Conservation (phyloP, 2,113 vertebrate species). For the Canis aureus region DNA sequence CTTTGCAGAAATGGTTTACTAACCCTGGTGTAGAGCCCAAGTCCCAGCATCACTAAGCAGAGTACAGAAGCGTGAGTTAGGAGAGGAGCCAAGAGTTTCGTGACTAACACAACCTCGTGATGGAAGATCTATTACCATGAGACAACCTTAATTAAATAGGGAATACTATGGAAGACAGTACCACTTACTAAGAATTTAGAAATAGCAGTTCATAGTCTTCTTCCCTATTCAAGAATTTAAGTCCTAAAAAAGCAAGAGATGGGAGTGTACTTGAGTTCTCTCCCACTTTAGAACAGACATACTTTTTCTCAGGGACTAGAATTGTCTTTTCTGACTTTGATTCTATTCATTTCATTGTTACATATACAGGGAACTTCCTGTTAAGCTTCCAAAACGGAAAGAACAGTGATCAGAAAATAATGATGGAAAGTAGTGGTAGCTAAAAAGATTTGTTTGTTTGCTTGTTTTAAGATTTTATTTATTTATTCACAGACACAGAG, state of each 20-base stretch:
- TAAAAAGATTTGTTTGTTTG: not conserved
- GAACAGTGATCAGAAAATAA: slow-evolving; percentile 3
- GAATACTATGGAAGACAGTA: not conserved
- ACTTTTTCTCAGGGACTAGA: not conserved
- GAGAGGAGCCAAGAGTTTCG: not conserved
- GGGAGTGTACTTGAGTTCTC: not conserved
- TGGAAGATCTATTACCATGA: not conserved
- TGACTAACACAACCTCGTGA: not conserved
- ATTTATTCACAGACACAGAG: too few relatives aligned
- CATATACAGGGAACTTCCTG: not conserved
- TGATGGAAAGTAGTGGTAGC: not conserved
- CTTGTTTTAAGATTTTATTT: too few relatives aligned
- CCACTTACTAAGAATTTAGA: not conserved
- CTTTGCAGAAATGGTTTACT: not conserved
- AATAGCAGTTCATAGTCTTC: not conserved
- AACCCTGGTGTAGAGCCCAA: not conserved
- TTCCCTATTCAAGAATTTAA: not conserved
- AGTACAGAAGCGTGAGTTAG: not conserved
- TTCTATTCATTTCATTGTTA: slow-evolving; percentile 33
- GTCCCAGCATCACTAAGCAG: not conserved
- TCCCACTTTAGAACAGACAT: not conserved
- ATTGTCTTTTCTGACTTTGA: slow-evolving; percentile 16
- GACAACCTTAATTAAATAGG: not conserved
- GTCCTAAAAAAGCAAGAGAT: not conserved
- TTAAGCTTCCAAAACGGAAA: slow-evolving; percentile 52